phyloP scores from a whole-genome alignment of 2,888 invertebrate genomes.

The Sarcophaga variegata region DNA sequence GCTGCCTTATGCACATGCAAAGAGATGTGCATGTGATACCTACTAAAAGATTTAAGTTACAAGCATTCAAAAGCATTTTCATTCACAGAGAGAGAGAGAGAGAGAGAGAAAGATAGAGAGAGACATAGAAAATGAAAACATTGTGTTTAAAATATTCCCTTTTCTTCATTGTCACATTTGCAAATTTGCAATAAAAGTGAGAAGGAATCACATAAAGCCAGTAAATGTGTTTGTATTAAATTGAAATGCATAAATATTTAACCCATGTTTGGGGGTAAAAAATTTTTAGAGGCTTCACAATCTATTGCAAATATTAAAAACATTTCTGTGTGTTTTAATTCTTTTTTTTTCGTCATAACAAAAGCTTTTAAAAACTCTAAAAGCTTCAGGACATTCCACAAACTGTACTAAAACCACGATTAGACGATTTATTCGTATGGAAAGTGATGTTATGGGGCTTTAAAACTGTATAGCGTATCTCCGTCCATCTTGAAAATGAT shows the following conservation, averaged over 20 bases:
- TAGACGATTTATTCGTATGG: no score
- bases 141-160: conserved; percentile 44
- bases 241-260: conserved; percentile 65
- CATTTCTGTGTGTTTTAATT: not conserved
- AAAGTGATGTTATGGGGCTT: no score
- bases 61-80: conserved; percentile 28
- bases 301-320: no score
- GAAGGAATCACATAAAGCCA: conserved; percentile 28
- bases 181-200: conserved; percentile 49
- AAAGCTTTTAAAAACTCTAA: no score
- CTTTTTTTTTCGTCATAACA: no score
- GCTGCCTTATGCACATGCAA: not conserved
- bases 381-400: no score
- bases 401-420: no score
- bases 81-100: not conserved
- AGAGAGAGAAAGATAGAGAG: not conserved
- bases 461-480: no score
- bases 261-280: not conserved
- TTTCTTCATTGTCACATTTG: conserved; percentile 62
- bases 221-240: conserved; percentile 39
- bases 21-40: not conserved
- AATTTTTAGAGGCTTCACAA: not conserved
- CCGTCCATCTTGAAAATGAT: no score
- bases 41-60: not conserved
- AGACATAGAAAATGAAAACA: conserved; percentile 29